These are phyloP conservation scores for Phrynocephalus versicolor DNA, from an alignment of 2,113 vertebrate genomes.

Conservation along the genomic window DNA sequence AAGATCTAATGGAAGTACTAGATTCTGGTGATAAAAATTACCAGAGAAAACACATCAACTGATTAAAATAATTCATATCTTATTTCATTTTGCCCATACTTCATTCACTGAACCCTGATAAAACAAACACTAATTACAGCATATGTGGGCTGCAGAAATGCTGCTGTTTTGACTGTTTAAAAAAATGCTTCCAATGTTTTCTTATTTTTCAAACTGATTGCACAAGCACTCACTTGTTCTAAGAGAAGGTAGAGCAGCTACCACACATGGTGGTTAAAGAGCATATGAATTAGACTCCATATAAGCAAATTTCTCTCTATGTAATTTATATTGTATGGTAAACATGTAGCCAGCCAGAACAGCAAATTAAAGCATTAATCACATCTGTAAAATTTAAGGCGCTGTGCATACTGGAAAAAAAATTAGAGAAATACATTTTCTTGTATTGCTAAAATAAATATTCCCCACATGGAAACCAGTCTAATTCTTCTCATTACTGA, in stretches of 20 bases:
- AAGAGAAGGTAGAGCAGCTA: conserved; percentile 63
- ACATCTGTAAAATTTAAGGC: conserved; percentile 83
- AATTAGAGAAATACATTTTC: conserved; percentile 86
- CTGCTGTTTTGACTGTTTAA: conserved; percentile 58
- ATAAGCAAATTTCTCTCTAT: conserved; percentile 85
- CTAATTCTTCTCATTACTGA: conserved; percentile 85
- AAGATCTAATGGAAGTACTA: conserved; percentile 16
- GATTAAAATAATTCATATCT: conserved; percentile 56
- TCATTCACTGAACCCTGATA: conserved; percentile 59
- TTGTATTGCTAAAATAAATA: conserved; percentile 88
- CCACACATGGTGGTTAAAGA: conserved; percentile 82
- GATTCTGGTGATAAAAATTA: conserved; percentile 29
- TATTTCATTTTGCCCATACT: conserved; percentile 63
- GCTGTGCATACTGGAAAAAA: conserved; percentile 79
- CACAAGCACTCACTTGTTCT: conserved; percentile 57
- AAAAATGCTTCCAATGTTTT: conserved; percentile 64
- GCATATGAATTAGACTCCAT: conserved; percentile 81
- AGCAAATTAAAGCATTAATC: conserved; percentile 90
- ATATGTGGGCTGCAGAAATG: conserved; percentile 60
- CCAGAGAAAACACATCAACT: conserved; percentile 34
- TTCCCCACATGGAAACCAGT: conserved; percentile 81
- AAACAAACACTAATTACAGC: conserved; percentile 65
- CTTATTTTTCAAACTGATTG: conserved; percentile 71
- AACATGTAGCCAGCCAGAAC: conserved; percentile 85
- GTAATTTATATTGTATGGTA: conserved; percentile 85